phyloP scores from a whole-genome alignment of 2,797 vertebrate species.

The Macropodus opercularis region DNA sequence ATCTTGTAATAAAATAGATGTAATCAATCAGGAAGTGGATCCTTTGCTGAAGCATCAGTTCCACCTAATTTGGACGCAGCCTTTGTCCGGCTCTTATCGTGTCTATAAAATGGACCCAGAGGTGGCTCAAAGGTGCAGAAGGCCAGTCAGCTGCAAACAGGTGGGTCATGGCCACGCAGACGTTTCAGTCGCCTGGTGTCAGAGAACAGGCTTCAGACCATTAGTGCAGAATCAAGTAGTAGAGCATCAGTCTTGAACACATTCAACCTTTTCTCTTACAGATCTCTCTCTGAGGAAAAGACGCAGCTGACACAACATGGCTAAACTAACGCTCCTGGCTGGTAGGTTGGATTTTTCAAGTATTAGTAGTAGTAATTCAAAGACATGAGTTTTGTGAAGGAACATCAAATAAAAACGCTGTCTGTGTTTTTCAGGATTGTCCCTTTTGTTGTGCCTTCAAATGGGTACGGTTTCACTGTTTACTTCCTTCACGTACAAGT shows the following conservation, averaged over 20 bases:
- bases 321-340: slow-evolving; percentile 42
- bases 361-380: too few relatives aligned
- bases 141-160: slow-evolving; percentile 1
- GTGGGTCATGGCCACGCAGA: slow-evolving; percentile 13
- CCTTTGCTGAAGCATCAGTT: background rate
- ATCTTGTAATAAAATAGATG: too few relatives aligned
- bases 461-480: slow-evolving; percentile 55
- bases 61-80: background rate
- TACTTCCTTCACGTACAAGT: background rate
- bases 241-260: too few relatives aligned
- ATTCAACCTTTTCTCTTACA: slow-evolving; percentile 9
- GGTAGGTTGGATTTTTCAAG: slow-evolving; percentile 40
- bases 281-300: background rate
- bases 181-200: background rate
- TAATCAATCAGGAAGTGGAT: too few relatives aligned
- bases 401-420: too few relatives aligned
- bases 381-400: too few relatives aligned
- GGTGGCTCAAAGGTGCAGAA: background rate
- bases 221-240: background rate
- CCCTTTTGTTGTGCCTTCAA: slow-evolving; percentile 63
- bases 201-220: background rate
- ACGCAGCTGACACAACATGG: slow-evolving; percentile 41
- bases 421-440: slow-evolving; percentile 46
- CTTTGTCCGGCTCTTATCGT: slow-evolving; percentile 42
- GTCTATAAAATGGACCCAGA: slow-evolving; percentile 31